Evolutionary conservation across 2,113 vertebrate species (phyloP).

Genomic region (Menidia beryllina): DNA sequence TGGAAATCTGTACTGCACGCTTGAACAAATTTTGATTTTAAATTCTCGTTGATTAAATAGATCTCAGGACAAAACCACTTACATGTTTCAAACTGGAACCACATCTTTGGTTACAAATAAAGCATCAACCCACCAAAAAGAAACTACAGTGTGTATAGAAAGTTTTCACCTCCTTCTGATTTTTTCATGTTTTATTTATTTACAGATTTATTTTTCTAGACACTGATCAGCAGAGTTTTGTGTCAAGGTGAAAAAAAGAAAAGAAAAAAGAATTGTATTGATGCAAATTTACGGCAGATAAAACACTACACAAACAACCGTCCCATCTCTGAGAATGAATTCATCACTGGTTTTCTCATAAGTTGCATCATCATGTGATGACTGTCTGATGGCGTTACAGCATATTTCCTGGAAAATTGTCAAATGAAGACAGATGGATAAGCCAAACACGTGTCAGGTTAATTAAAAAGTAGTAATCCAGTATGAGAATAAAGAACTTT

Average conservation of each 20-base stretch:
- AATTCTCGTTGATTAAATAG: slow-evolving; percentile 58
- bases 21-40: slow-evolving; percentile 36
- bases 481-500: slow-evolving; percentile 5
- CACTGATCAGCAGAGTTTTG: slow-evolving; percentile 27
- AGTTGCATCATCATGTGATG: background rate
- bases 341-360: background rate
- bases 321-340: background rate
- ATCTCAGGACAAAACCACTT: slow-evolving; percentile 66
- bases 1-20: slow-evolving; percentile 50
- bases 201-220: slow-evolving; percentile 11
- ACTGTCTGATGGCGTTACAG: background rate
- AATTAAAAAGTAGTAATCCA: slow-evolving; percentile 1
- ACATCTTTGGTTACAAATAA: slow-evolving; percentile 80
- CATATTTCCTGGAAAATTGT: background rate
- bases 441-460: background rate
- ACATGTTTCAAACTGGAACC: slow-evolving; percentile 67
- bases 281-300: background rate
- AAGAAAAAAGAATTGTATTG: background rate
- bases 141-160: slow-evolving; percentile 46
- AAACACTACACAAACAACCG: background rate
- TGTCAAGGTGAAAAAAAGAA: slow-evolving; percentile 9
- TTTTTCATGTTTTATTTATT: slow-evolving; percentile 42
- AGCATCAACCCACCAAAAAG: slow-evolving; percentile 53
- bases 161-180: slow-evolving; percentile 30
- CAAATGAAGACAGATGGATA: slow-evolving; percentile 1